Base-by-base conservation (phyloP, 2,888 invertebrate species). In the Epinotia demarniana region DNA sequence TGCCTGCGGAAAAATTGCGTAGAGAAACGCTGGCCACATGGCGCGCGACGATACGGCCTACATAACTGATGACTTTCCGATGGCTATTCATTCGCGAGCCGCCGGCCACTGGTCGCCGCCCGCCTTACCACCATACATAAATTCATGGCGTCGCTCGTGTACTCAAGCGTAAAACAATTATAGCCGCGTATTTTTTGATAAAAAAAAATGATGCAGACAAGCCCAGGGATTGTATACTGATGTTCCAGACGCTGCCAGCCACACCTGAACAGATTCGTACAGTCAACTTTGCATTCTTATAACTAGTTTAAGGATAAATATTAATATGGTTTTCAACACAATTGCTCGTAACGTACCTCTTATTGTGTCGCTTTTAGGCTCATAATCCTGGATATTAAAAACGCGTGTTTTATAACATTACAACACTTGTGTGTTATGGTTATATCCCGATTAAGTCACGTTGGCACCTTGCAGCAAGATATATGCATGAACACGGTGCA, bases 11-110 rank as follows among this genome's bases (percentile, higher is more conserved):
- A 92, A 93, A 90, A 92, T 92, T 88, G 90, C 88, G 88, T 81
- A 87, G 87, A 88, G 85, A 80, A 87, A 83, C 86, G 85, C 84
- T 84, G 85, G 88, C 90, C 93, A 92, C 90, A 93, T 93, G 93
- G 92, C 89, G 92, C 89, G 86, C 87, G 87, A 87, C 90, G 89
- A 88, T 90, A 87, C 89, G 90, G 87, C 91, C 90, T 90, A 90
- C 92, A 92, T 93, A 92, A 92, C 93, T 93, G 92, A 94, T 94
- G 93, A 92, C 90, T 93, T 93, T 93, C 89, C 92, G 89, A 94
- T 94, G 92, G 92, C 89, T 88, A 92, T 92, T 91, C 91, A 90
- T 92, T 90, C 89, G 88, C 86, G 88, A 87, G 84, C 83, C 82
- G 80, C 82, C 83, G 80, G 81, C 79, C 83, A 77, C 77, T 80